Evolutionary conservation across 1,140 invertebrate species (phyloP).

Genomic region (Drosophila paulistorum): DNA sequence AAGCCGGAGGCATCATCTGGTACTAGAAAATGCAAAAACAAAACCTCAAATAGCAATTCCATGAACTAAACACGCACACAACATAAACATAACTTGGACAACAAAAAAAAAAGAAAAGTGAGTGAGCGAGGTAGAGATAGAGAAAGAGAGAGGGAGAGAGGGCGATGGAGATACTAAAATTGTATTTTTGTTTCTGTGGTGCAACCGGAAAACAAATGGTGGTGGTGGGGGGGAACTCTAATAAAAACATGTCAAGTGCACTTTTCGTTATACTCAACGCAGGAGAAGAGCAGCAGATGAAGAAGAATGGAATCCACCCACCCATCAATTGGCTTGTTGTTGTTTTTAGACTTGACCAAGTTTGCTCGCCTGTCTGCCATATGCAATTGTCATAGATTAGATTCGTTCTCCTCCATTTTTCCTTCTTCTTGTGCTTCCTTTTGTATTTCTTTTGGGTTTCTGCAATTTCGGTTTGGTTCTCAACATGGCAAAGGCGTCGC

Average conservation of each 20-base stretch:
- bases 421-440: neutral
- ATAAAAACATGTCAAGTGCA: slow-evolving; percentile 79
- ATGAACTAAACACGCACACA: slow-evolving; percentile 63
- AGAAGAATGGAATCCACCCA: slow-evolving; percentile 19
- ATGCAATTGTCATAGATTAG: slow-evolving; percentile 77
- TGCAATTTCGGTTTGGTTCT: slow-evolving; percentile 18
- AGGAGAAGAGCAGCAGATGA: slow-evolving; percentile 39
- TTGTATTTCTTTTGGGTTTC: slow-evolving; percentile 37
- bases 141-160: neutral
- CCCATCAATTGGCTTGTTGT: slow-evolving; percentile 31
- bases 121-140: neutral
- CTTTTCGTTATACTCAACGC: slow-evolving; percentile 44
- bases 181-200: slow-evolving; percentile 35
- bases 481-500: slow-evolving; percentile 59
- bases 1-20: slow-evolving; percentile 35
- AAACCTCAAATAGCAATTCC: slow-evolving; percentile 63
- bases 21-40: slow-evolving; percentile 39
- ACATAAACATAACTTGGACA: slow-evolving; percentile 56
- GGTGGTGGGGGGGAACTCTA: slow-evolving; percentile 52
- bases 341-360: slow-evolving; percentile 76
- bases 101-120: neutral
- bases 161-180: slow-evolving; percentile 16
- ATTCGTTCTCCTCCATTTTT: neutral
- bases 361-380: slow-evolving; percentile 76
- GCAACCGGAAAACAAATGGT: neutral